Evolutionary conservation across 1,140 invertebrate species (phyloP).

Genomic region (Penaeus indicus): DNA sequence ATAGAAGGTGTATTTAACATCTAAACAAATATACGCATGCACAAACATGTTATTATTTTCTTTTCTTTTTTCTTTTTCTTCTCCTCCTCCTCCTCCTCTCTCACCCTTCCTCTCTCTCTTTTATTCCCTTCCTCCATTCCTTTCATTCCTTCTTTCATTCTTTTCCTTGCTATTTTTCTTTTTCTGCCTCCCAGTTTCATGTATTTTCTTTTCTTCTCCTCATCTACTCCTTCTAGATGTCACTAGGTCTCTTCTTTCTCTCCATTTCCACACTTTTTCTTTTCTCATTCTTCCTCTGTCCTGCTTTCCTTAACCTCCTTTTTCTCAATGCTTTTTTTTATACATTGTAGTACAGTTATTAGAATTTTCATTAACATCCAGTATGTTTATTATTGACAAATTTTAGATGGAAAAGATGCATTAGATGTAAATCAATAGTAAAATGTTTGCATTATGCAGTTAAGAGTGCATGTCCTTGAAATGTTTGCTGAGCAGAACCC

Average conservation of each 20-base stretch:
- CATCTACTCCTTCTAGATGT: not conserved
- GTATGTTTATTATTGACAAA: too few species aligned
- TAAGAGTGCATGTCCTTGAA: too few species aligned
- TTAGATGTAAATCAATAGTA: too few species aligned
- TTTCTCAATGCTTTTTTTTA: not conserved
- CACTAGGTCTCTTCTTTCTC: not conserved
- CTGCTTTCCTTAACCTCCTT: not conserved
- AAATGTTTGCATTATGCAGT: too few species aligned
- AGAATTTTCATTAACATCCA: too few species aligned
- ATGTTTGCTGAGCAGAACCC: too few species aligned
- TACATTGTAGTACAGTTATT: too few species aligned
- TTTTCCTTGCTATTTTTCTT: not conserved
- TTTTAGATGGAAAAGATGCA: too few species aligned
- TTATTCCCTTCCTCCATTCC: not conserved
- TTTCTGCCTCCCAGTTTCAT: not conserved
- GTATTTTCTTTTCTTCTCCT: not conserved
- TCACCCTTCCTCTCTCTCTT: not conserved
- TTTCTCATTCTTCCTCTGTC: not conserved
- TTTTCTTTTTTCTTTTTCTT: not conserved
- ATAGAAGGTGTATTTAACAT: too few species aligned
- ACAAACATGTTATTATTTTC: too few species aligned
- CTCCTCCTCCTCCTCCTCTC: not conserved
- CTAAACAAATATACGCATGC: too few species aligned
- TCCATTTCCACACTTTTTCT: not conserved
- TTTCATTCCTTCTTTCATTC: not conserved